Evolutionary conservation across 2,113 vertebrate species (phyloP).

Genomic region (Epinephelus moara): DNA sequence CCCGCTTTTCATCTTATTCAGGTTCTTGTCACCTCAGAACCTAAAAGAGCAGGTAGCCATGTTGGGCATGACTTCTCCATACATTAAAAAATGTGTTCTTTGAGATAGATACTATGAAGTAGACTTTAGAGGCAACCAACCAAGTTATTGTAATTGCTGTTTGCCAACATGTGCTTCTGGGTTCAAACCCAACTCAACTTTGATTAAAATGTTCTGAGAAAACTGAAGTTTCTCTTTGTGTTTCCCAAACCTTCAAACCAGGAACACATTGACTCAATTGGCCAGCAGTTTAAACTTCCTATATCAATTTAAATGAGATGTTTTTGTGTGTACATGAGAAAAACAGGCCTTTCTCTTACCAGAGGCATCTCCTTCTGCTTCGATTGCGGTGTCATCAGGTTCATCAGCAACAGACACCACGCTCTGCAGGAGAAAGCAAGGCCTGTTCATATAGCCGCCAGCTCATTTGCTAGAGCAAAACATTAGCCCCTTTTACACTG

Average conservation of each 20-base stretch:
- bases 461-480: background rate
- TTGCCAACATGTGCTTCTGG: background rate
- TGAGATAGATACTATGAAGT: background rate
- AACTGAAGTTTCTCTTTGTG: background rate
- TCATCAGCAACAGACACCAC: constrained; percentile 62
- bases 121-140: background rate
- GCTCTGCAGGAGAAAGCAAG: constrained; percentile 66
- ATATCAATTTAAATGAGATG: background rate
- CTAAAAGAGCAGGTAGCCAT: no score
- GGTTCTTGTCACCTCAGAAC: no score
- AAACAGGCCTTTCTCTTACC: constrained; percentile 65
- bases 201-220: background rate
- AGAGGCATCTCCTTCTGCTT: constrained; percentile 41
- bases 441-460: constrained; percentile 18
- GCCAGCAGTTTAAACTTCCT: background rate
- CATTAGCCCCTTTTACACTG: no score
- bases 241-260: background rate
- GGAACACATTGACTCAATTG: background rate
- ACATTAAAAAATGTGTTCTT: no score
- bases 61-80: no score
- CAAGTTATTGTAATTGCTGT: background rate
- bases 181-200: background rate
- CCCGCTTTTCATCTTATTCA: no score
- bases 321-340: background rate
- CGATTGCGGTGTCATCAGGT: constrained; percentile 43